phyloP scores from a whole-genome alignment of 2,797 vertebrate species.

The Lophius americanus region DNA sequence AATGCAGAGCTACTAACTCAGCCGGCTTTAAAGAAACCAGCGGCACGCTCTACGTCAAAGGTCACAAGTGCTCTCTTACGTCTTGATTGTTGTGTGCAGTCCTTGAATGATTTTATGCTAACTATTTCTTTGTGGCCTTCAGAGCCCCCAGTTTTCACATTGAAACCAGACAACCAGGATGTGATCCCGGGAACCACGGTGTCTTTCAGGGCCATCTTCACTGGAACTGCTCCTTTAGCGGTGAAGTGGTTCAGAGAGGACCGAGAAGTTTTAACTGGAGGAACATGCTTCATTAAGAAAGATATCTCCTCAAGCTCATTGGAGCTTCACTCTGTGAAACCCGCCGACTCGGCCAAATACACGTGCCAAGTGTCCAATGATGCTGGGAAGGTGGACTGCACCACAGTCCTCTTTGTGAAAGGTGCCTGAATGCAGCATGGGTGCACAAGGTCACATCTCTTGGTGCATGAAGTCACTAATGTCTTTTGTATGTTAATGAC shows the following conservation, averaged over 20 bases:
- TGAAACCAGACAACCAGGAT: constrained; percentile 89
- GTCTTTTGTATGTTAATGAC: constrained; percentile 47
- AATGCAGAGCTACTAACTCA: constrained; percentile 92
- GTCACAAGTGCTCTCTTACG: constrained; percentile 71
- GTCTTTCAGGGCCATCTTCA: constrained; percentile 88
- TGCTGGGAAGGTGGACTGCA: constrained; percentile 90
- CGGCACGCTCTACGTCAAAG: constrained; percentile 95
- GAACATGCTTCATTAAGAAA: constrained; percentile 93
- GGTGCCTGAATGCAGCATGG: constrained; percentile 78
- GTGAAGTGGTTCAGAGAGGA: constrained; percentile 94
- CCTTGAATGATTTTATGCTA: constrained; percentile 32
- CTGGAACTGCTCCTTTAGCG: constrained; percentile 89
- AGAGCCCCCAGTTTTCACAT: constrained; percentile 93
- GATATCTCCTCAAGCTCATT: constrained; percentile 89
- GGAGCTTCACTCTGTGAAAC: constrained; percentile 93
- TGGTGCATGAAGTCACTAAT: constrained; percentile 8
- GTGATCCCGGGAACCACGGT: constrained; percentile 89
- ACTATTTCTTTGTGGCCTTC: constrained; percentile 59
- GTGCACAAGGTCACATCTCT: background rate
- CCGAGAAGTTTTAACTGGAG: constrained; percentile 89
- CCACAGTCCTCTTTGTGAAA: constrained; percentile 93
- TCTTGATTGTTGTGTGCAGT: constrained; percentile 2
- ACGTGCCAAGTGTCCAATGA: constrained; percentile 93
- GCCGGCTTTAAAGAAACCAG: constrained; percentile 94
- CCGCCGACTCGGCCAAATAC: constrained; percentile 89